Conservation (phyloP, 2,797 vertebrate species). For the Phylloscopus collybita region DNA sequence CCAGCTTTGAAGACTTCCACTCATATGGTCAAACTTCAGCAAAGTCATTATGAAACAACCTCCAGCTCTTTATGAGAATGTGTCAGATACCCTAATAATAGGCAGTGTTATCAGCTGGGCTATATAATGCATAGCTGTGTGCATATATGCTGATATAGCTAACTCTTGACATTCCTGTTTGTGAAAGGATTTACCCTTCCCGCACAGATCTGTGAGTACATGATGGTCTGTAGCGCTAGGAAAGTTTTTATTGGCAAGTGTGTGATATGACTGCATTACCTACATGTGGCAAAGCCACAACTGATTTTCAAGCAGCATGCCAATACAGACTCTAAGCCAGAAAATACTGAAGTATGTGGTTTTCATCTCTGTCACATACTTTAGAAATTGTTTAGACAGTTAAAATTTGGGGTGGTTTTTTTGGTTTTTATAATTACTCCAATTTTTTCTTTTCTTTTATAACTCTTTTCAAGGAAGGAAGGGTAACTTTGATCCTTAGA, state of each 20-base stretch:
- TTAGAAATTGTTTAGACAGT: neutral
- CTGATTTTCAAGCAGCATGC: neutral
- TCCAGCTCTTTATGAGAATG: neutral
- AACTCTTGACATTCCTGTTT: neutral
- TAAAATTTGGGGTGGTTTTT: neutral
- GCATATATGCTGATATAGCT: neutral
- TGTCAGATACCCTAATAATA: neutral
- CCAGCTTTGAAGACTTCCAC: neutral
- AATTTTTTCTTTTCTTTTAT: neutral
- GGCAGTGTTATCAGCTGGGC: neutral
- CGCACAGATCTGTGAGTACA: neutral
- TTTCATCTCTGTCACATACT: constrained; percentile 5
- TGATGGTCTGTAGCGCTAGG: neutral
- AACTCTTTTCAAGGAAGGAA: neutral
- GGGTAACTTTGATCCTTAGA: neutral
- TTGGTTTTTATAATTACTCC: neutral
- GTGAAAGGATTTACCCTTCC: neutral
- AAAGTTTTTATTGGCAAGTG: constrained; percentile 16
- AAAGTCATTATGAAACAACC: neutral
- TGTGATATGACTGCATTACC: neutral
- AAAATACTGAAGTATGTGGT: neutral
- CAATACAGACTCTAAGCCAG: neutral
- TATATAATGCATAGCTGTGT: neutral
- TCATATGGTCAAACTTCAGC: neutral
- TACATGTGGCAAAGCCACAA: constrained; percentile 19